A percentile compares a stretch with the other conserved stretches of the same genome.
These are phyloP conservation scores for Drosophila asahinai DNA, from an alignment of 1,140 invertebrate genomes.

Conservation along the genomic window DNA sequence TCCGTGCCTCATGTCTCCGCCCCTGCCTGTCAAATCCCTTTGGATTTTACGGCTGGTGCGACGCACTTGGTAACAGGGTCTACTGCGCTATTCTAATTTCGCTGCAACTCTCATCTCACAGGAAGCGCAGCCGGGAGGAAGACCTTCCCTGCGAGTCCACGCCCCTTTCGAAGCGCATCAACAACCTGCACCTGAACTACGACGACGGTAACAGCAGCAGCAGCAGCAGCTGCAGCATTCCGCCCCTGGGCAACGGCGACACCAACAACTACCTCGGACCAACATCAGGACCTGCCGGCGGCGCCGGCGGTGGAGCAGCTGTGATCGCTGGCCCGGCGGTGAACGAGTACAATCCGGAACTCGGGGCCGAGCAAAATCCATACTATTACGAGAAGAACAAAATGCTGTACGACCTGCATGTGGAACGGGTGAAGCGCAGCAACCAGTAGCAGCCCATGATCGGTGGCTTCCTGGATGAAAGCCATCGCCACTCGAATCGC, in stretches of 20 bases:
- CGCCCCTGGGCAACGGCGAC: constrained; percentile 51
- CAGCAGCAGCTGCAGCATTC: constrained; percentile 69
- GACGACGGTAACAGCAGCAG: constrained; percentile 76
- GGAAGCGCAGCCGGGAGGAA: constrained; percentile 83
- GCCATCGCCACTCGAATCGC: constrained; percentile 12
- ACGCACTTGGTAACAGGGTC: constrained; percentile 1
- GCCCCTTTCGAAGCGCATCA: constrained; percentile 81
- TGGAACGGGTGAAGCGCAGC: constrained; percentile 72
- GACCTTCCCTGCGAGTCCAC: constrained; percentile 75
- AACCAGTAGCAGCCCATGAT: constrained; percentile 39
- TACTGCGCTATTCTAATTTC: constrained; percentile 8
- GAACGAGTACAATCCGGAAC: constrained; percentile 75
- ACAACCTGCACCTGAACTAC: constrained; percentile 79
- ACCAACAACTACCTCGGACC: constrained; percentile 51
- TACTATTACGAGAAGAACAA: constrained; percentile 84
- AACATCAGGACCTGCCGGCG: background rate
- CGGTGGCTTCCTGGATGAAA: background rate
- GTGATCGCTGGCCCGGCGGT: background rate
- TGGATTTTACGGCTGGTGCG: background rate
- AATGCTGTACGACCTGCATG: constrained; percentile 79
- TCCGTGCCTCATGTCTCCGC: background rate
- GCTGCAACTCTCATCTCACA: constrained; percentile 16
- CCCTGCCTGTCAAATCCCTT: background rate
- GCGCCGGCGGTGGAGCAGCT: constrained; percentile 17
- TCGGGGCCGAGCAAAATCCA: constrained; percentile 75